Evolutionary conservation across 2,113 vertebrate species (phyloP), one percentile per base, ranked within the genome.

Genomic region (Hemiprocne comata): DNA sequence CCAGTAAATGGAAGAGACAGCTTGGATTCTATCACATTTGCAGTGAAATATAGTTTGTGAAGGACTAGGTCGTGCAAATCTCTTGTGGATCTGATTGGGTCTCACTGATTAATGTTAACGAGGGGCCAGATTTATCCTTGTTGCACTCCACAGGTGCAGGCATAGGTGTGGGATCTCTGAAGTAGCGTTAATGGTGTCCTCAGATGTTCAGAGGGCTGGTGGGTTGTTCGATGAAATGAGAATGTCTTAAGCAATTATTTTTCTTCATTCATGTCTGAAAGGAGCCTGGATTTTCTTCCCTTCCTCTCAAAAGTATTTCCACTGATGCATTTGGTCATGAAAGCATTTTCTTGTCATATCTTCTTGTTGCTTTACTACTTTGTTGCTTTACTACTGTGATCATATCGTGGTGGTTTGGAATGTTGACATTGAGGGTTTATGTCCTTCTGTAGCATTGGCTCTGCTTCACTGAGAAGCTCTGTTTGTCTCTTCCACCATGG

Each of bases 91-190:
- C 60, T 53, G 69, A 48, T 61, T 75, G 36, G 72, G 40, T 72
- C 17, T 31, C 0, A 1, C 8, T 84, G 11, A 71, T 72, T 71
- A 79, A 50, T 21, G 48, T 60, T 58, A 53, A 55, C 0, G 0
- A 86, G 76, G 60, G 11, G 18, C 24, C 48, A 74, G 48, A 31
- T 60, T 74, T 77, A 40, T 77, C 64, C 36, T 72, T 33, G 17
- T 33, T 74, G 60, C 24, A 7, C 33, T 71, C 61, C 17, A 11
- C 34, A 69, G 71, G 75, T 86, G 46, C 71, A 62, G 66, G 31
- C 29, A 4, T 10, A 40, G 67, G 46, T 74, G 25, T 38, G 84
- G 86, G 42, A 4, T 20, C 38, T 54, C 25, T 73, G 74, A 75
- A 65, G 81, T 23, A 57, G 77, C 5, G 3, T 66, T 46, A 26